Base-by-base conservation (phyloP, 1,140 invertebrate species). In the Eurytemora carolleeae region DNA sequence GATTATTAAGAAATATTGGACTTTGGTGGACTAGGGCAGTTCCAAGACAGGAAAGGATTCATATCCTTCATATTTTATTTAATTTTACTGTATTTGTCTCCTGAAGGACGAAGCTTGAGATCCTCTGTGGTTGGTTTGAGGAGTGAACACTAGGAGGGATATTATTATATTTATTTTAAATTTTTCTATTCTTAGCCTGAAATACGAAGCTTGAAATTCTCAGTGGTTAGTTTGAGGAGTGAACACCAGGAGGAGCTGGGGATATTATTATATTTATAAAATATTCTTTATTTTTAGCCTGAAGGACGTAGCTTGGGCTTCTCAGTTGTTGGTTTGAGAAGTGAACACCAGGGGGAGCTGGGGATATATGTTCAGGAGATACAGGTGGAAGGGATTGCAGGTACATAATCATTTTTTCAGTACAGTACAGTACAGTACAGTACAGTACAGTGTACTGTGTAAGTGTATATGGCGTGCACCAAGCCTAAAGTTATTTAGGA, bases 331-430 rank as follows among this genome's bases (percentile, higher is more conserved):
- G 82, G 83, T 15, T 71, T 85, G 55, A 77, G 79, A 63, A 79
- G 76, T 65, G 81, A 84, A 68, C 76, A 80, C 64, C 75, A 79
- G 67, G 81, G 80, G n/a, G 81, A 85, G 67, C 72, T 83, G 21
- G 83, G 83, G 23, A 85, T 86, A 67, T 86, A 82, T 71, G 76
- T 86, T 17, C 82, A 85, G 71, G 81, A 84, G 67, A 84, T 86
- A 66, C 83, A 85, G 70, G 77, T 78, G 0, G 77, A 75, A 64
- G 82, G 84, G 20, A 81, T 85, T 57, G 83, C 83, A 62, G 81
- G 76, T 44, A 44, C n/a, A n/a, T n/a, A n/a, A n/a, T n/a, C n/a
- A n/a, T n/a, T 67, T 77, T 78, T 83, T 86, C 73, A 76, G 77
- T 69, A 52, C 25, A 15, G 63, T 25, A 55, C 21, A 31, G 1